Percentiles rank a stretch among this genome's conserved stretches.
Evolutionary conservation across 1,140 invertebrate genomes (phyloP).

Genomic region (Uloborus diversus): DNA sequence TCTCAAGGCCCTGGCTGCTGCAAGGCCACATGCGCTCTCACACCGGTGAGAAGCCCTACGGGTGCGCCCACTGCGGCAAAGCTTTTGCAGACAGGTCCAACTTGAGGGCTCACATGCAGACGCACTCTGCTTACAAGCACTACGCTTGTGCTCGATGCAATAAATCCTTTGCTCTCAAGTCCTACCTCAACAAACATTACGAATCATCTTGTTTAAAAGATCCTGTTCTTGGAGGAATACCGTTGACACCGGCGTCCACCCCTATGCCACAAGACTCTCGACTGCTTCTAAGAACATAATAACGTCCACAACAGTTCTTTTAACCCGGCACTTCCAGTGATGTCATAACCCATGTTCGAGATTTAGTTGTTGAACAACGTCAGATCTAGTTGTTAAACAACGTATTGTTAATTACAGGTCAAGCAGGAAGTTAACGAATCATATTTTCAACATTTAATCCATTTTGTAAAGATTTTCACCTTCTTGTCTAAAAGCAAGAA

Average conservation of each 20-base stretch:
- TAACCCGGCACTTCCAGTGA: background rate
- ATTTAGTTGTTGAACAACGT: background rate
- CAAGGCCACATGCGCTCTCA: constrained; percentile 95
- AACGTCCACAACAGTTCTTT: background rate
- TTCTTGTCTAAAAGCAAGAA: too few relatives aligned
- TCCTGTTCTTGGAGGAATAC: constrained; percentile 14
- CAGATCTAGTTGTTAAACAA: background rate
- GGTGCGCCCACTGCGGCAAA: constrained; percentile 98
- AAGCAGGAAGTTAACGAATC: background rate
- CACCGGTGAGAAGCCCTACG: constrained; percentile 98
- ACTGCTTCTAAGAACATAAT: constrained; percentile 23
- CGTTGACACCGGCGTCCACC: background rate
- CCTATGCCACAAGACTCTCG: constrained; percentile 20
- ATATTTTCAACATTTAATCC: background rate
- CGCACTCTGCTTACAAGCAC: constrained; percentile 95
- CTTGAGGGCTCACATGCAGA: constrained; percentile 97
- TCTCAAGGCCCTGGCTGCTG: constrained; percentile 94
- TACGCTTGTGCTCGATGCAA: constrained; percentile 93
- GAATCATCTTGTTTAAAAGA: constrained; percentile 95
- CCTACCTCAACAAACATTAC: constrained; percentile 98
- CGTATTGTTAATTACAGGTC: background rate
- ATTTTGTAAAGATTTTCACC: background rate
- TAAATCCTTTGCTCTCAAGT: constrained; percentile 98
- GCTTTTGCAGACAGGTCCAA: constrained; percentile 98
- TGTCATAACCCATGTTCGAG: background rate